Conservation (phyloP, 2,888 invertebrate genomes). For the Chironomus tentans region DNA sequence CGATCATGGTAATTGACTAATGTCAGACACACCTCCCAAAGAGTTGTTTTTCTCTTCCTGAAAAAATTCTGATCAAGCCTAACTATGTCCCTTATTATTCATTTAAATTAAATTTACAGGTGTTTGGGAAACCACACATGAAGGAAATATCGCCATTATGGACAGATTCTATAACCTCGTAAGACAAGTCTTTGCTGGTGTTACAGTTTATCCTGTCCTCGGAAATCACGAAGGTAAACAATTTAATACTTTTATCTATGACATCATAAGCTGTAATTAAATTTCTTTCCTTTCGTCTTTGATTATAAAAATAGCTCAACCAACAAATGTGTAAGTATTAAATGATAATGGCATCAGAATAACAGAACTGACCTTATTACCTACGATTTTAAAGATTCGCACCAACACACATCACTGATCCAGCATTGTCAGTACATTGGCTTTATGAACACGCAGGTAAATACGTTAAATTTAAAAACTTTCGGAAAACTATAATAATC, state of each 20-base stretch:
- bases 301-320: background rate
- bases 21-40: no score
- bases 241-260: background rate
- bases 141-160: conserved; percentile 53
- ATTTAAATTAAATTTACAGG: background rate
- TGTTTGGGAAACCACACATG: conserved; percentile 72
- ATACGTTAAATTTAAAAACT: background rate
- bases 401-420: conserved; percentile 44
- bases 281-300: background rate
- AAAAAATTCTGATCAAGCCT: no score
- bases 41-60: no score
- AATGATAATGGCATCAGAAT: no score
- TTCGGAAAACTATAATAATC: background rate
- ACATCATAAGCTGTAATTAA: background rate
- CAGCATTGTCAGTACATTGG: conserved; percentile 56
- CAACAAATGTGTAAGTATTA: conserved; percentile 13
- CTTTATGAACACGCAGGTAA: conserved; percentile 50
- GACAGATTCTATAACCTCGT: conserved; percentile 46
- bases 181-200: conserved; percentile 49
- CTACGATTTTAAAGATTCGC: conserved; percentile 47
- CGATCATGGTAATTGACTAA: conserved; percentile 66
- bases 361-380: background rate
- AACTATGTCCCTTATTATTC: background rate
- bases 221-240: conserved; percentile 74
- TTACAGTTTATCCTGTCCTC: conserved; percentile 57